phyloP scores from a whole-genome alignment of 2,888 invertebrate genomes.

The Aphidoletes aphidimyza region DNA sequence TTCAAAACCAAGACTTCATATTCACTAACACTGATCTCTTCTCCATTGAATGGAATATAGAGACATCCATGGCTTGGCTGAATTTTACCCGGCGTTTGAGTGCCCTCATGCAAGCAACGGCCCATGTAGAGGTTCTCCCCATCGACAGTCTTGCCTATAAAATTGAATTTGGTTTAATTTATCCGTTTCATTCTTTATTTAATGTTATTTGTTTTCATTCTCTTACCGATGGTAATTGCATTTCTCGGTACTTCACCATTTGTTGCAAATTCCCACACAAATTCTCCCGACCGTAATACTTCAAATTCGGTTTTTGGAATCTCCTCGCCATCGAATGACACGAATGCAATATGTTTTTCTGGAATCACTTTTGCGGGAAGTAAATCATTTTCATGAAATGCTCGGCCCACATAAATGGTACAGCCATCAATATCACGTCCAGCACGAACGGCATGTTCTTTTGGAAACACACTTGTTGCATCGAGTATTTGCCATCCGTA shows the following conservation, averaged over 20 bases:
- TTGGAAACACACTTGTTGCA: background rate
- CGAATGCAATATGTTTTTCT: slow-evolving; percentile 69
- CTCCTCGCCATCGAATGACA: slow-evolving; percentile 70
- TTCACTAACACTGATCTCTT: slow-evolving; percentile 63
- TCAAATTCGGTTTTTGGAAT: slow-evolving; percentile 64
- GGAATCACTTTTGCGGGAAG: slow-evolving; percentile 68
- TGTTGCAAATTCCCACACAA: slow-evolving; percentile 50
- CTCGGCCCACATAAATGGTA: slow-evolving; percentile 36
- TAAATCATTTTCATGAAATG: slow-evolving; percentile 30
- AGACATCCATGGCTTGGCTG: slow-evolving; percentile 69
- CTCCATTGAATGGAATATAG: slow-evolving; percentile 68
- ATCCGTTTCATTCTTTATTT: too few species aligned
- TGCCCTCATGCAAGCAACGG: slow-evolving; percentile 66
- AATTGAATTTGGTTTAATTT: too few species aligned
- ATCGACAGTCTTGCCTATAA: background rate
- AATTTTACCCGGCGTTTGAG: slow-evolving; percentile 69
- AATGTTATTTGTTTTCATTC: too few species aligned
- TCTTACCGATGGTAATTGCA: slow-evolving; percentile 56
- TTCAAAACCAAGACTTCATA: slow-evolving; percentile 65
- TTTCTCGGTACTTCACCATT: slow-evolving; percentile 57
- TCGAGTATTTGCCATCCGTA: slow-evolving; percentile 5
- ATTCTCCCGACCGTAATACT: slow-evolving; percentile 24
- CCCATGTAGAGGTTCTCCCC: slow-evolving; percentile 55
- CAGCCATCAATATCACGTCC: slow-evolving; percentile 6
- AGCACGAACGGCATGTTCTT: background rate